Percentiles rank a stretch among this genome's conserved stretches.
Evolutionary conservation across 64 coral and sea anemone species (phyloP).

Genomic region (Platygyra sinensis): DNA sequence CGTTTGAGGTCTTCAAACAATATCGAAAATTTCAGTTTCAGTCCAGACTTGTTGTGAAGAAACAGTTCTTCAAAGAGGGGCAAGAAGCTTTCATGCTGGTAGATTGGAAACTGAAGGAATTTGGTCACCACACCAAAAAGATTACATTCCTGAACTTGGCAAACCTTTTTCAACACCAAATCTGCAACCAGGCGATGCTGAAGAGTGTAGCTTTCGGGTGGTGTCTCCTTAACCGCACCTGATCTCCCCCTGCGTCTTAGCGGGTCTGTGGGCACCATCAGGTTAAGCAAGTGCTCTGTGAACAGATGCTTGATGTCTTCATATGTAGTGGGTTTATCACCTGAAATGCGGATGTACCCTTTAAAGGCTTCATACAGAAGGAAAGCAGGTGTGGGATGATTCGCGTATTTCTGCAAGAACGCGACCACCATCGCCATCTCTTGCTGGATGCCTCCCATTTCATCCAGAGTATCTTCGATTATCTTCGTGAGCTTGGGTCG

Average conservation of each 20-base stretch:
- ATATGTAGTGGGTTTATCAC: constrained; percentile 48
- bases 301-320: constrained; percentile 75
- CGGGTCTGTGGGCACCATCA: constrained; percentile 71
- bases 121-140: constrained; percentile 29
- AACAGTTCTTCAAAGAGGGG: constrained; percentile 66
- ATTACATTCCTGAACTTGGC: background rate
- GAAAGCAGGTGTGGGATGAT: constrained; percentile 46
- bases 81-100: constrained; percentile 27
- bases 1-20: constrained; percentile 64
- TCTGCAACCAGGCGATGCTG: constrained; percentile 77
- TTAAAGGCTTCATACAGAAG: constrained; percentile 68
- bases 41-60: constrained; percentile 23
- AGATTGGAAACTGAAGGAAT: constrained; percentile 68
- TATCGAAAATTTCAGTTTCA: constrained; percentile 59
- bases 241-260: background rate
- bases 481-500: constrained; percentile 51
- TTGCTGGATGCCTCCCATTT: constrained; percentile 54
- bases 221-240: background rate
- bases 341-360: background rate
- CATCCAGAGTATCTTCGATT: constrained; percentile 50
- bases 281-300: constrained; percentile 71
- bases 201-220: constrained; percentile 56
- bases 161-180: constrained; percentile 35
- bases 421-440: constrained; percentile 70
- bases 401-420: constrained; percentile 74